These are phyloP conservation scores for Seriola dumerili DNA, from an alignment of 2,113 vertebrate species.

Conservation along the genomic window DNA sequence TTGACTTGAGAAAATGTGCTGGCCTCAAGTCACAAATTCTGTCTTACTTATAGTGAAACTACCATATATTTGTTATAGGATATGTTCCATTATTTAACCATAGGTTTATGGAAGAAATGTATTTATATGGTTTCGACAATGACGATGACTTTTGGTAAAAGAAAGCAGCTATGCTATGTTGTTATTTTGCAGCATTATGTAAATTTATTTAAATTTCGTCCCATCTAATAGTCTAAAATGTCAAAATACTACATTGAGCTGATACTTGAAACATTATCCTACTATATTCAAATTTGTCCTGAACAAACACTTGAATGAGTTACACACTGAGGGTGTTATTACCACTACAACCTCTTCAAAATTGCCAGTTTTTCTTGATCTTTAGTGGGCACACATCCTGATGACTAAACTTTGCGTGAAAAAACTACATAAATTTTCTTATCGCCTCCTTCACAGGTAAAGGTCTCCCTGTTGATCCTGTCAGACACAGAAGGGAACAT, in stretches of 20 bases:
- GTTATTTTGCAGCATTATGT: background rate
- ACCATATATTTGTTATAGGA: no score
- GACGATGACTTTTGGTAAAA: background rate
- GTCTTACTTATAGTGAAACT: no score
- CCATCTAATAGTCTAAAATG: background rate
- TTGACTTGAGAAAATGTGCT: no score
- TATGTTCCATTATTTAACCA: no score
- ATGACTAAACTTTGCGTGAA: slow-evolving; percentile 2
- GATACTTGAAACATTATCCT: background rate
- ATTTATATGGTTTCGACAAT: no score
- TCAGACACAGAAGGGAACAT: background rate
- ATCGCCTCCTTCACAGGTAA: background rate
- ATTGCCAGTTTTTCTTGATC: background rate
- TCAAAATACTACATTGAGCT: background rate
- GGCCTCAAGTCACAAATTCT: no score
- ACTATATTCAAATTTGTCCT: background rate
- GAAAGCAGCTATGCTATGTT: background rate
- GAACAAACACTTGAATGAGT: background rate
- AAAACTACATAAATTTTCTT: background rate
- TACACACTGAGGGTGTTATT: slow-evolving; percentile 17
- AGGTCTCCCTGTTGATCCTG: background rate
- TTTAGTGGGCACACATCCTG: background rate
- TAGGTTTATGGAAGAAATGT: no score
- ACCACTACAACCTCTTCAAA: background rate
- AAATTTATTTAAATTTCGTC: background rate